Conservation (phyloP, 2,888 invertebrate genomes). For the Drosophila nr. perissopoda region DNA sequence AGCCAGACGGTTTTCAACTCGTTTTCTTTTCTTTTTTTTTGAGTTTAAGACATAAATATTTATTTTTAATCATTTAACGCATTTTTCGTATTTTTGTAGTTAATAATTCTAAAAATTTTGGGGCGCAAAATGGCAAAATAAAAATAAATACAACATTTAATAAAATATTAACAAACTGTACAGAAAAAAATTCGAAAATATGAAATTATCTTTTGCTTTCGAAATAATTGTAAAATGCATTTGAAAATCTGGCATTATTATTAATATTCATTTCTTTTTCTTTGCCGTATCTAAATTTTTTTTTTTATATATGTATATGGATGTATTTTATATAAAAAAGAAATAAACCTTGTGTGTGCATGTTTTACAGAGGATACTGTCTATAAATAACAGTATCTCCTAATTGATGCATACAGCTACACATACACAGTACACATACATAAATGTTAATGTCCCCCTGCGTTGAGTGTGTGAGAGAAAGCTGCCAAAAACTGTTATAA, state of each 20-base stretch:
- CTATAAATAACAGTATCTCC: not conserved
- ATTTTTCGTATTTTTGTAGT: not conserved
- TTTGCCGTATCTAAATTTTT: not conserved
- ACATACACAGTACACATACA: not conserved
- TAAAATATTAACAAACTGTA: not conserved
- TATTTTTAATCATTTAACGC: not conserved
- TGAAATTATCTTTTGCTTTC: not conserved
- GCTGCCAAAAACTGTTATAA: not conserved
- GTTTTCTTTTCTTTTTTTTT: not conserved
- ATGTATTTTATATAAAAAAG: not conserved
- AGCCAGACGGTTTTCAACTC: not conserved
- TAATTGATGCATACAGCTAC: not conserved
- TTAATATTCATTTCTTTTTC: not conserved
- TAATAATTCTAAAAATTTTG: not conserved
- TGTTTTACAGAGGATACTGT: not conserved
- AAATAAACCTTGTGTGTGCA: not conserved
- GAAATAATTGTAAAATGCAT: not conserved
- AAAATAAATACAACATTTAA: not conserved
- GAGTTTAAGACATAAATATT: not conserved
- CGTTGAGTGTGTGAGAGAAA: not conserved
- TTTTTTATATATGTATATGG: not conserved
- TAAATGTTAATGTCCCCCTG: not conserved
- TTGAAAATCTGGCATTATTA: not conserved
- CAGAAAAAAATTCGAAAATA: not conserved
- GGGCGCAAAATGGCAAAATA: not conserved